Percentiles rank a stretch among this genome's conserved stretches.
These are phyloP conservation scores for Rhinatrema bivittatum DNA, from an alignment of 2,797 vertebrate species.

Conservation along the genomic window DNA sequence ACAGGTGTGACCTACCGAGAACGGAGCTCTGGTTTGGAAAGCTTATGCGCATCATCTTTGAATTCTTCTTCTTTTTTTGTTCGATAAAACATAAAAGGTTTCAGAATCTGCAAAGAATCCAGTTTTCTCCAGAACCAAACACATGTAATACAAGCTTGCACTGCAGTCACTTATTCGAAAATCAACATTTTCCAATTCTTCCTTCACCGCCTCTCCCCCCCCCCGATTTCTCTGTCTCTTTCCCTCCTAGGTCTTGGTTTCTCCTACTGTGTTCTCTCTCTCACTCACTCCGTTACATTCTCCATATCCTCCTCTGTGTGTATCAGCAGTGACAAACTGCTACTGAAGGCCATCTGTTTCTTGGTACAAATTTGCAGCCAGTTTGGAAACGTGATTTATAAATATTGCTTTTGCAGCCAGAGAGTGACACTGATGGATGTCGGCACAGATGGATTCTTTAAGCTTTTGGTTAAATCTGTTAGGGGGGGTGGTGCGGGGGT, in stretches of 20 bases:
- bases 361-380: constrained; percentile 64
- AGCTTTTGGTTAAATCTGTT: constrained; percentile 28
- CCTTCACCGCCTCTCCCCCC: too few species aligned
- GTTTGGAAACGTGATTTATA: constrained; percentile 76
- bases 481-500: constrained; percentile 3
- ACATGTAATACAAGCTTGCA: too few species aligned
- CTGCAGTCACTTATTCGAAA: too few species aligned
- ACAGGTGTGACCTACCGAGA: too few species aligned
- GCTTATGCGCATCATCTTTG: too few species aligned
- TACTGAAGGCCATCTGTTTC: constrained; percentile 63
- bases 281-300: neutral
- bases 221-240: too few species aligned
- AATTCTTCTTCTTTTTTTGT: too few species aligned
- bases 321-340: constrained; percentile 50
- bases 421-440: constrained; percentile 74
- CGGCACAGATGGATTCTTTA: constrained; percentile 69
- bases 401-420: constrained; percentile 64
- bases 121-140: too few species aligned
- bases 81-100: too few species aligned
- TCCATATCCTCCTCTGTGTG: constrained; percentile 23
- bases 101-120: too few species aligned
- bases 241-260: neutral
- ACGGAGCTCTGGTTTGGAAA: too few species aligned
- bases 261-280: neutral
- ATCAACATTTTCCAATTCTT: too few species aligned